These are phyloP conservation scores for Microplitis demolitor DNA, from an alignment of 1,140 invertebrate genomes.

Conservation along the genomic window DNA sequence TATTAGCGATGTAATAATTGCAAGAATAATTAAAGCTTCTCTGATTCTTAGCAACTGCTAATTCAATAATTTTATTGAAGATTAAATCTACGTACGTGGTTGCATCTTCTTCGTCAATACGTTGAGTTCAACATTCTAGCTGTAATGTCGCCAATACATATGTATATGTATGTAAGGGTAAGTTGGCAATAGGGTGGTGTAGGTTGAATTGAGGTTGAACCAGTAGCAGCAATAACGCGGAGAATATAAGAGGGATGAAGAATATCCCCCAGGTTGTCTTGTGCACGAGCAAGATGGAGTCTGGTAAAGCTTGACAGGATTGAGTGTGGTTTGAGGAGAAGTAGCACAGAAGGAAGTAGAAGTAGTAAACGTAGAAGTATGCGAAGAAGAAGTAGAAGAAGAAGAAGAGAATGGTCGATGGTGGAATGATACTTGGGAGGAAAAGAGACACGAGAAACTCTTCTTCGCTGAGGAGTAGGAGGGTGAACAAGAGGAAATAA, in stretches of 20 bases:
- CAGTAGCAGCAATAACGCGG: neutral
- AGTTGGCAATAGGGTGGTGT: too few relatives aligned
- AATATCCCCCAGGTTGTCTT: constrained; percentile 6
- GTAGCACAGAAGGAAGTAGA: too few relatives aligned
- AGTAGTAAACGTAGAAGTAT: neutral
- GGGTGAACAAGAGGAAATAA: constrained; percentile 14
- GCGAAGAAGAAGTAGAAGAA: constrained; percentile 1
- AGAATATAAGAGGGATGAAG: neutral
- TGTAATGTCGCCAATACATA: too few relatives aligned
- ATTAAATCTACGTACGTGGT: too few relatives aligned
- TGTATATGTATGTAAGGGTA: neutral
- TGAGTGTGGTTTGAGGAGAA: constrained; percentile 5
- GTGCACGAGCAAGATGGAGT: constrained; percentile 25
- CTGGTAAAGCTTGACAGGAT: constrained; percentile 9
- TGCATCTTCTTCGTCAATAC: too few relatives aligned
- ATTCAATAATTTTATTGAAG: too few relatives aligned
- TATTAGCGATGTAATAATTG: too few relatives aligned
- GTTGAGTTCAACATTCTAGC: too few relatives aligned
- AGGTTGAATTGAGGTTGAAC: neutral
- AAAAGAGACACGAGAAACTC: constrained; percentile 23
- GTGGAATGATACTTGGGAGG: constrained; percentile 19
- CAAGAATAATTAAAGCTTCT: too few relatives aligned
- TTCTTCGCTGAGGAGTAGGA: constrained; percentile 1
- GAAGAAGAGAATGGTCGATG: neutral
- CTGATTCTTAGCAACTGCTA: too few relatives aligned